These are phyloP conservation scores for Galerucella pusilla DNA, from an alignment of 2,888 invertebrate species.

Conservation along the genomic window DNA sequence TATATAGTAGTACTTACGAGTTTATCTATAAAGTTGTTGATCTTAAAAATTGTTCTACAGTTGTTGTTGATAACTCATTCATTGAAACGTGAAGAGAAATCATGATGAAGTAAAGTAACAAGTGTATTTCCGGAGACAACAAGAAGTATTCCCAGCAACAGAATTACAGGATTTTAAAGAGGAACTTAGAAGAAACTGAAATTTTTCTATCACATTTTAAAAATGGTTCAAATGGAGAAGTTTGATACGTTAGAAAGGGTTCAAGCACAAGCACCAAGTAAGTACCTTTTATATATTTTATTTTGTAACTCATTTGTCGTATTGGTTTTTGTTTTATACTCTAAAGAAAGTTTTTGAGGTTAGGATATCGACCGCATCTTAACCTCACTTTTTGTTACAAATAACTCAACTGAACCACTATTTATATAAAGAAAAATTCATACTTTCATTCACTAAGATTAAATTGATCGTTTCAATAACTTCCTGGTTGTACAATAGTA, in stretches of 20 bases:
- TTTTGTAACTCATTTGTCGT: background rate
- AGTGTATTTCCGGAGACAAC: conserved; percentile 26
- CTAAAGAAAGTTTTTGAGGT: too few species aligned
- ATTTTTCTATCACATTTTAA: background rate
- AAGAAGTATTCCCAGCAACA: conserved; percentile 14
- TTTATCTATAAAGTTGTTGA: conserved; percentile 43
- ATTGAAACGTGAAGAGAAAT: conserved; percentile 14
- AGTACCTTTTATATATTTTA: conserved; percentile 18
- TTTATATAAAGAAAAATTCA: too few species aligned
- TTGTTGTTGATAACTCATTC: conserved; percentile 39
- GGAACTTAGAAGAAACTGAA: background rate
- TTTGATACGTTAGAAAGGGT: conserved; percentile 33
- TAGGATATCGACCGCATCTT: too few species aligned
- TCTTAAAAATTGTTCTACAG: conserved; percentile 34
- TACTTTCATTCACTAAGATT: too few species aligned
- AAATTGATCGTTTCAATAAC: too few species aligned
- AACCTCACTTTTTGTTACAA: too few species aligned
- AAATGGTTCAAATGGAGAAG: conserved; percentile 26
- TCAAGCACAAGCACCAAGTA: conserved; percentile 33
- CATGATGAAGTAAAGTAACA: conserved; percentile 38
- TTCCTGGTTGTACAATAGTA: too few species aligned
- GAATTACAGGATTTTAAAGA: conserved; percentile 2
- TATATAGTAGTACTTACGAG: conserved; percentile 23
- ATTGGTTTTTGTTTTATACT: too few species aligned
- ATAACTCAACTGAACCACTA: too few species aligned